A percentile compares a stretch with the other conserved stretches of the same genome.
phyloP scores from a whole-genome alignment of 2,113 vertebrate genomes.

The Hippocampus barbouri region DNA sequence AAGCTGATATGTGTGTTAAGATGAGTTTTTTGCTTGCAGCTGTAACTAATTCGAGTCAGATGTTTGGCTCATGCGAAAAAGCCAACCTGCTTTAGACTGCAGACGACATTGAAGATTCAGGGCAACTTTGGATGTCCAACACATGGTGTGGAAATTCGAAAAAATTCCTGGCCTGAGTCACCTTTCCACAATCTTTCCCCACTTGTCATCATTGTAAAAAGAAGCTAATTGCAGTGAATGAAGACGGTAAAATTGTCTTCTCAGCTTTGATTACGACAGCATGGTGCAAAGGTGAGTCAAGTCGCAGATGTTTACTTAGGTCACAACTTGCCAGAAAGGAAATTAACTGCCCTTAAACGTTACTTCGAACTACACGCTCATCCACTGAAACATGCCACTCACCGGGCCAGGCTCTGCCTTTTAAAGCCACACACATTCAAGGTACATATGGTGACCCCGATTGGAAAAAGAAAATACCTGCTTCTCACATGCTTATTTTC shows the following conservation, averaged over 20 bases:
- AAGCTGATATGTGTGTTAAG: background rate
- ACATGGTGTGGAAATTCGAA: background rate
- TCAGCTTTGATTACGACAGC: background rate
- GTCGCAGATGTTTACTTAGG: background rate
- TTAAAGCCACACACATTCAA: too few relatives aligned
- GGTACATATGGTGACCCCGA: too few relatives aligned
- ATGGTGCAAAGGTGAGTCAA: background rate
- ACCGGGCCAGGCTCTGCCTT: too few relatives aligned
- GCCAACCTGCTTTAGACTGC: background rate
- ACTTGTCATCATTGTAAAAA: background rate
- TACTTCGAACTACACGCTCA: too few relatives aligned
- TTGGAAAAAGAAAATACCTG: too few relatives aligned
- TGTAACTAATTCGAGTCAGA: slow-evolving; percentile 52
- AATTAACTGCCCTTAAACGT: too few relatives aligned
- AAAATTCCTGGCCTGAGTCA: background rate
- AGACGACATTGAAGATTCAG: too few relatives aligned
- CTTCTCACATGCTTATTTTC: too few relatives aligned
- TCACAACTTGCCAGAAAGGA: too few relatives aligned
- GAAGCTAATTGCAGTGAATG: background rate
- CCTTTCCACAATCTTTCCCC: too few relatives aligned
- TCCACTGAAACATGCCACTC: too few relatives aligned
- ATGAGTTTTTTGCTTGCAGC: background rate
- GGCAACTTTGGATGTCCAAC: too few relatives aligned
- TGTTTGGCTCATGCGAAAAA: slow-evolving; percentile 19
- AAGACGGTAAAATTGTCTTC: background rate